phyloP scores from a whole-genome alignment of 2,888 invertebrate genomes.

The Caenorhabditis zanzibari region DNA sequence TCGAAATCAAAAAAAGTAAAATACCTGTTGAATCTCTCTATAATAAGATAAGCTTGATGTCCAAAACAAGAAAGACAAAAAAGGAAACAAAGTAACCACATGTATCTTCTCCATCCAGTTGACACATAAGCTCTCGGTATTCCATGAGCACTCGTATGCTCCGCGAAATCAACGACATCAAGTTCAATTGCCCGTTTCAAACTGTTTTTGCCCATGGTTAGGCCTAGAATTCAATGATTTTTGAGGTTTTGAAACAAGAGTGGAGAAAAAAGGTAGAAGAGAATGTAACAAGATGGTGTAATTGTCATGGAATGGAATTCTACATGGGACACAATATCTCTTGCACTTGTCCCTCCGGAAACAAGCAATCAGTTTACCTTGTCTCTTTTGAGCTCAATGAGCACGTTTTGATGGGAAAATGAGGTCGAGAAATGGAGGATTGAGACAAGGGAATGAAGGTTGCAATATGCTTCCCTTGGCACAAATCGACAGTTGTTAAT shows the following conservation, averaged over 20 bases:
- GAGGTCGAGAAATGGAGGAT: not conserved
- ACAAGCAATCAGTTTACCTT: slow-evolving; percentile 54
- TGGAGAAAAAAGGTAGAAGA: not conserved
- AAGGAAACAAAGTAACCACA: slow-evolving; percentile 81
- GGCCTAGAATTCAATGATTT: not conserved
- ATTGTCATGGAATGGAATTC: slow-evolving; percentile 22
- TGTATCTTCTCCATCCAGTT: slow-evolving; percentile 67
- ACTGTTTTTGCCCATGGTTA: slow-evolving; percentile 55
- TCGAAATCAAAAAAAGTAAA: not conserved
- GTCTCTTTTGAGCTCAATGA: slow-evolving; percentile 48
- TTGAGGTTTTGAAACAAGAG: not conserved
- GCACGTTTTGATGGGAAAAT: slow-evolving; percentile 51
- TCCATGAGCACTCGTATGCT: slow-evolving; percentile 82
- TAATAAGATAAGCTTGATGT: slow-evolving; percentile 80
- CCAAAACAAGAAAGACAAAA: slow-evolving; percentile 78
- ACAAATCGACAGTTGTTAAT: not conserved
- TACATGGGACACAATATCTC: slow-evolving; percentile 22
- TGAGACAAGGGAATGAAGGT: not conserved
- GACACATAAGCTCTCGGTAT: slow-evolving; percentile 82
- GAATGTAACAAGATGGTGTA: slow-evolving; percentile 50
- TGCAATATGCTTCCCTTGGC: too few relatives aligned
- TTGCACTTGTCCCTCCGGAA: slow-evolving; percentile 46
- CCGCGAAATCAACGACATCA: slow-evolving; percentile 77
- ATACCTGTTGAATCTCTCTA: slow-evolving; percentile 77
- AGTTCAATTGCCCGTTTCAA: slow-evolving; percentile 64